Conservation (phyloP, 2,113 vertebrate species). For the Cyanoderma ruficeps region DNA sequence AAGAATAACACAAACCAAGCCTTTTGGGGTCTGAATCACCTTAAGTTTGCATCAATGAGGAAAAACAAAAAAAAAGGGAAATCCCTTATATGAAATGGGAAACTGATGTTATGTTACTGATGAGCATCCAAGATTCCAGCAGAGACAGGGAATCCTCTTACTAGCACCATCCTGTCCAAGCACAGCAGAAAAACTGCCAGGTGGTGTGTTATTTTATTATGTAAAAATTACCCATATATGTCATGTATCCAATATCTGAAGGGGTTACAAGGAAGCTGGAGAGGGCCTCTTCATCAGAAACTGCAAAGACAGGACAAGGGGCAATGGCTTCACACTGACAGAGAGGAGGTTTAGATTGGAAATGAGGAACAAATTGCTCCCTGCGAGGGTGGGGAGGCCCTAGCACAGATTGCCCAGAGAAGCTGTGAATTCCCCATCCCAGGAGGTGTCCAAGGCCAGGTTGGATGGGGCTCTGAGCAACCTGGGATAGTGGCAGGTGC, state of each 20-base stretch:
- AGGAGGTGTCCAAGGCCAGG: neutral
- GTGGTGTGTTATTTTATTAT: neutral
- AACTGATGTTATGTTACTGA: neutral
- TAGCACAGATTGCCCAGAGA: neutral
- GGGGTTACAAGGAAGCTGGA: neutral
- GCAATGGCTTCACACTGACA: neutral
- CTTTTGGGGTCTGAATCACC: neutral
- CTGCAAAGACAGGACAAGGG: neutral
- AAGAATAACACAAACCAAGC: neutral
- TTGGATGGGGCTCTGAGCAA: neutral
- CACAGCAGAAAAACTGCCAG: neutral
- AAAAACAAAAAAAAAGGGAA: neutral
- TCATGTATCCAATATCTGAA: neutral
- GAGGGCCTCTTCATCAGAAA: neutral
- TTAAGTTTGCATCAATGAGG: neutral
- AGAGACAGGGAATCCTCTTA: neutral
- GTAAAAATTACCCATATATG: neutral
- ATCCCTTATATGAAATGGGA: neutral
- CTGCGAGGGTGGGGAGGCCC: neutral
- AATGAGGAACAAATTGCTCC: neutral
- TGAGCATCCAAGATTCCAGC: neutral
- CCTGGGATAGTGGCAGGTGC: neutral
- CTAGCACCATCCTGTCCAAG: neutral
- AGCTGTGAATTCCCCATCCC: neutral
- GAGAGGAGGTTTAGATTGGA: rapidly evolving